Evolutionary conservation across 2,113 vertebrate species (phyloP).

Genomic region (Amia ocellicauda): DNA sequence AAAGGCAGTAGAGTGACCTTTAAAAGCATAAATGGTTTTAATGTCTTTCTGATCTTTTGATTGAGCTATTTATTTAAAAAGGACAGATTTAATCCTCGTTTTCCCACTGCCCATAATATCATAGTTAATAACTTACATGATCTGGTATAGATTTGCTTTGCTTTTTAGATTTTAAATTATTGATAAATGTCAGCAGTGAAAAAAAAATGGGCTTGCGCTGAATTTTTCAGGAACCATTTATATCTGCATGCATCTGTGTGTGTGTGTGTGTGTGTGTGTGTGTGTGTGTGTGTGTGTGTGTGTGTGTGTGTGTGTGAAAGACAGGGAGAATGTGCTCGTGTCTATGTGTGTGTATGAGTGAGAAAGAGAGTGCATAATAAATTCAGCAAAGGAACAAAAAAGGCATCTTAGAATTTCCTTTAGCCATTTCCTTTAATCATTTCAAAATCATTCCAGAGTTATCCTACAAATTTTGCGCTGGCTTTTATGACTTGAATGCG

Average conservation of each 20-base stretch:
- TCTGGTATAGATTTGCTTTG: constrained; percentile 18
- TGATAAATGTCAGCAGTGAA: too few relatives aligned
- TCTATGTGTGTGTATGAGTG: not conserved
- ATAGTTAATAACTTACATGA: not conserved
- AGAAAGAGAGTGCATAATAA: not conserved
- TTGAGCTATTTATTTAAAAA: constrained; percentile 14
- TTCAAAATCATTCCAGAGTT: too few relatives aligned
- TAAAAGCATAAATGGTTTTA: constrained; percentile 45
- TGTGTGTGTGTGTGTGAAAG: not conserved
- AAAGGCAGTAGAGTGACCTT: constrained; percentile 31
- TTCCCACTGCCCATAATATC: not conserved
- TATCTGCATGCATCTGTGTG: too few relatives aligned
- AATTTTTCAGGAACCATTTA: too few relatives aligned
- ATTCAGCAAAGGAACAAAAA: too few relatives aligned
- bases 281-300: not conserved
- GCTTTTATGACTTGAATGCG: too few relatives aligned
- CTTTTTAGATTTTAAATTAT: not conserved
- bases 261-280: not conserved
- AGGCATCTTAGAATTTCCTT: too few relatives aligned
- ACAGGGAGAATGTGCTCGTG: not conserved
- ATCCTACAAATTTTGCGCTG: too few relatives aligned
- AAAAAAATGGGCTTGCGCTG: not conserved
- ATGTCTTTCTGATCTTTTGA: constrained; percentile 28
- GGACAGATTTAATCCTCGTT: not conserved
- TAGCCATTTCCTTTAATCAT: too few relatives aligned